Evolutionary conservation across 1,140 invertebrate genomes (phyloP).

Genomic region (Pseudomyrmex dendroicus): DNA sequence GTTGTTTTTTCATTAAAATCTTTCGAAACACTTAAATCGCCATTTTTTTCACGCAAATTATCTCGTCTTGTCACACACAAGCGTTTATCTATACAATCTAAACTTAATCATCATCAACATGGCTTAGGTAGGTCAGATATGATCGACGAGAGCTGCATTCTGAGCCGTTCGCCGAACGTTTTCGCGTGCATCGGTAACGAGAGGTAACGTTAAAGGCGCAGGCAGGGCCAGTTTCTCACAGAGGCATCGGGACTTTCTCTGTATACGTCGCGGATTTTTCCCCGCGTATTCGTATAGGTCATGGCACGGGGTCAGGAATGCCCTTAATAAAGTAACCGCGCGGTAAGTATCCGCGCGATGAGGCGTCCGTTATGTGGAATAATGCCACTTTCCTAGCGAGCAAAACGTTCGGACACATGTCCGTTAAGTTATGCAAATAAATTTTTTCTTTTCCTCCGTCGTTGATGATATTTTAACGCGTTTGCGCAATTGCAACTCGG

Average conservation of each 20-base stretch:
- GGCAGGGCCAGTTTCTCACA: slow-evolving; percentile 79
- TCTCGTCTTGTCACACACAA: slow-evolving; percentile 9
- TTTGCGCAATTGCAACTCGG: slow-evolving; percentile 23
- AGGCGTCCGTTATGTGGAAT: slow-evolving; percentile 68
- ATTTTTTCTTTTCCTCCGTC: not conserved
- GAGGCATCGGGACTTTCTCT: slow-evolving; percentile 80
- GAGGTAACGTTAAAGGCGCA: slow-evolving; percentile 63
- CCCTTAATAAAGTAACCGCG: slow-evolving; percentile 81
- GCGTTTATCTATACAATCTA: slow-evolving; percentile 31
- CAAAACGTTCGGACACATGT: slow-evolving; percentile 46
- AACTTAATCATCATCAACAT: slow-evolving; percentile 50
- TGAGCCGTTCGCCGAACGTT: slow-evolving; percentile 51
- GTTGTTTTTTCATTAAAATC: not conserved
- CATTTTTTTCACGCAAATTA: slow-evolving; percentile 33
- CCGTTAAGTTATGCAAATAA: slow-evolving; percentile 57
- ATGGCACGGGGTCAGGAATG: slow-evolving; percentile 79
- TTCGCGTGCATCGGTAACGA: slow-evolving; percentile 71
- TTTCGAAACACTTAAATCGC: slow-evolving; percentile 10
- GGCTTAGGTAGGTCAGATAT: slow-evolving; percentile 58
- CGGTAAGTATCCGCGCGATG: slow-evolving; percentile 62
- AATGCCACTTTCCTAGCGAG: slow-evolving; percentile 63
- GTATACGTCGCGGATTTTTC: slow-evolving; percentile 76
- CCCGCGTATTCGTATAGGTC: slow-evolving; percentile 76
- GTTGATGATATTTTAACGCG: slow-evolving; percentile 35
- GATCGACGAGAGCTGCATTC: slow-evolving; percentile 53